Conservation (phyloP, 2,888 invertebrate species). For the Cordilura impudica region DNA sequence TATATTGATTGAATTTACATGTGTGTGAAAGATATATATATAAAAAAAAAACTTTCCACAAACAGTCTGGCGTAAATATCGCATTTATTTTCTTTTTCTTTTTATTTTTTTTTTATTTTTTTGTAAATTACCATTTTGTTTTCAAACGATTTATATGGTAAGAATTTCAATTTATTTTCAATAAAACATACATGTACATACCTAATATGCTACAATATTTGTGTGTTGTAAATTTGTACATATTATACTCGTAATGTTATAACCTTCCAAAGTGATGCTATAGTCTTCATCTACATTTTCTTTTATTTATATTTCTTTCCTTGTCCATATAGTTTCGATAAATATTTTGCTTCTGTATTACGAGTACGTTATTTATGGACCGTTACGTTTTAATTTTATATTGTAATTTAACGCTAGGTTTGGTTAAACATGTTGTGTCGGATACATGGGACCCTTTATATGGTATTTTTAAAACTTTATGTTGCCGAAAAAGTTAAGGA, state of each 20-base stretch:
- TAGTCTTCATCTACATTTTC: not conserved
- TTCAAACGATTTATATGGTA: not conserved
- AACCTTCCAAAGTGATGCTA: not conserved
- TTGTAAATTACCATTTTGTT: not conserved
- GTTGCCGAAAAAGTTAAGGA: not conserved
- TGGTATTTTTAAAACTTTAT: not conserved
- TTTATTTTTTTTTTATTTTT: not conserved
- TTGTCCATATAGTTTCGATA: not conserved
- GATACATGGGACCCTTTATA: not conserved
- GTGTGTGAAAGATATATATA: no score
- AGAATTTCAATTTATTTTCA: not conserved
- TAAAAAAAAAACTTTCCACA: no score
- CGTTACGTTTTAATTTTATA: not conserved
- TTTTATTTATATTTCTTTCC: not conserved
- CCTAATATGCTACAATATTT: not conserved
- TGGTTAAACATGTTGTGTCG: not conserved
- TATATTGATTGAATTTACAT: no score
- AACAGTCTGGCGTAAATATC: no score
- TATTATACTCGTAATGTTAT: not conserved
- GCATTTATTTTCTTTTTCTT: no score
- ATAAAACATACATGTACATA: not conserved
- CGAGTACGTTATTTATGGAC: constrained; percentile 11
- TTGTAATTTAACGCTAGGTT: constrained; percentile 4
- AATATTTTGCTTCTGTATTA: not conserved
- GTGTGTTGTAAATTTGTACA: not conserved